Evolutionary conservation across 1,140 invertebrate species (phyloP), one percentile per base, ranked within the genome.

Genomic region (Nomia melanderi): DNA sequence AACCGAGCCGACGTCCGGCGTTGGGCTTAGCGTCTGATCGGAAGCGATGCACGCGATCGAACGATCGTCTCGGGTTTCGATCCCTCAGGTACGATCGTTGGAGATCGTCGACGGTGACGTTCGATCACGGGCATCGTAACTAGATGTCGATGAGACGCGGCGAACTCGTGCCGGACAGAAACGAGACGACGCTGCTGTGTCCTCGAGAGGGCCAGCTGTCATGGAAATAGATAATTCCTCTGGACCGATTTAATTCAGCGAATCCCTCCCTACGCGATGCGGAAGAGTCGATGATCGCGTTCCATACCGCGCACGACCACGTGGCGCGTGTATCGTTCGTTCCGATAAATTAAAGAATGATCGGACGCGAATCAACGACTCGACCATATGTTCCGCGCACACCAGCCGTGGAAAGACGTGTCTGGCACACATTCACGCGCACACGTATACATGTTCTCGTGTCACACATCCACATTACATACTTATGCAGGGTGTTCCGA

Each of bases 171-270:
- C 65, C 56, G 73, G 70, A 74, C 41, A 50, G 70, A 65, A 73
- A 59, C 27, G 56, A 76, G n/a, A 59, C 66, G 75, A 54, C 54
- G 66, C 39, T 36, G 54, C n/a, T 53, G 33, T 31, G 47, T 14
- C 31, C 17, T 56, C 25, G n/a, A 39, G 44, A 63, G 17, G 17
- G 47, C 12, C n/a, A 33, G 44, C n/a, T 59, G 60, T 71, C 59
- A 25, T 57, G 66, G 54, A 71, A 71, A 57, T 70, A 77, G 75
- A 71, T 71, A 62, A 62, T 62, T 71, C 66, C 57, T 60, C 27
- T 66, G 77, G 81, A 67, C 60, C 83, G 75, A 83, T 84, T 65
- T 78, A 77, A 69, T 23, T 78, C 79, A 87, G 73, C 75, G 80
- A 83, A 67, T 86, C 84, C 86, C 77, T 85, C 80, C 79, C 79